Evolutionary conservation across 2,797 vertebrate species (phyloP).

Genomic region (Pteropus rufus): DNA sequence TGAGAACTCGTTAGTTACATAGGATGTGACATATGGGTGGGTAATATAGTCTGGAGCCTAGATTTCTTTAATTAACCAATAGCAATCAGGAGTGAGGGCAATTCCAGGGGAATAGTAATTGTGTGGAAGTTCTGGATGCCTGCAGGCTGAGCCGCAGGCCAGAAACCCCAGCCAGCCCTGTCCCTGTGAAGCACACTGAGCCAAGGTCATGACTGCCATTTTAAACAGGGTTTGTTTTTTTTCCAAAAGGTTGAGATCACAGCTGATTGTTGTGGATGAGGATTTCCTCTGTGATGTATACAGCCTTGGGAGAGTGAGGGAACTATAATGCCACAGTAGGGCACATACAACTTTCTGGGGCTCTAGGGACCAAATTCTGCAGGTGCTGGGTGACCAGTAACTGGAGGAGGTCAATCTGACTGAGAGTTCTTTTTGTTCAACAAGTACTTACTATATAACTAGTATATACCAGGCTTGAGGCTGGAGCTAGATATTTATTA

Average conservation of each 20-base stretch:
- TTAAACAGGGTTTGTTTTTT: slow-evolving; percentile 51
- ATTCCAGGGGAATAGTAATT: slow-evolving; percentile 74
- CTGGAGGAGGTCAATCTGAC: background rate
- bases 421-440: background rate
- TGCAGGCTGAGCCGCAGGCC: slow-evolving; percentile 71
- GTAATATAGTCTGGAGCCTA: slow-evolving; percentile 73
- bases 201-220: slow-evolving; percentile 69
- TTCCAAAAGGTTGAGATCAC: slow-evolving; percentile 59
- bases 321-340: background rate
- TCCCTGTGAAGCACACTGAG: slow-evolving; percentile 53
- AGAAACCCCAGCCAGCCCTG: slow-evolving; percentile 62
- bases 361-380: background rate
- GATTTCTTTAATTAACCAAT: slow-evolving; percentile 79
- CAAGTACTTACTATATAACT: background rate
- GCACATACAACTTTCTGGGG: background rate
- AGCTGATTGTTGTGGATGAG: slow-evolving; percentile 48
- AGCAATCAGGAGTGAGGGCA: slow-evolving; percentile 72
- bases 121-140: slow-evolving; percentile 77
- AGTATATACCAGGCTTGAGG: background rate
- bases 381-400: background rate
- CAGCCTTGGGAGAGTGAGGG: background rate
- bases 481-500: background rate
- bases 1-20: slow-evolving; percentile 78
- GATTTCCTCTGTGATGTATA: slow-evolving; percentile 54
- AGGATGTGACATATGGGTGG: slow-evolving; percentile 71